Base-by-base conservation (phyloP, 2,888 invertebrate genomes). In the Nomada lathburiana region DNA sequence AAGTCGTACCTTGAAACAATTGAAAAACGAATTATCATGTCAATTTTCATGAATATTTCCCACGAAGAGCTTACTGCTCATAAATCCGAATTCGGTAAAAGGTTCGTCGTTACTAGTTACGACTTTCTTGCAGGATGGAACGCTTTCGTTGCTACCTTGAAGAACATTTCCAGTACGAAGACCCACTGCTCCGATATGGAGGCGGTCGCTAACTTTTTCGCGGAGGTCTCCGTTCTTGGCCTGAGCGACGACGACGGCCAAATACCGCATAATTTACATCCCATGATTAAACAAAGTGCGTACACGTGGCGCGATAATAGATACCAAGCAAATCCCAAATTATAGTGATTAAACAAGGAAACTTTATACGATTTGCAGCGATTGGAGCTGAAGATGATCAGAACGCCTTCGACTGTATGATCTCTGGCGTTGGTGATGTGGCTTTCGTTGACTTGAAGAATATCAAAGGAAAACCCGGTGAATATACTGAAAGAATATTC, bases 401-500 rank as follows among this genome's bases (percentile, higher is more conserved):
- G 16, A 70, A 11, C 36, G 81, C 90, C 1, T 88, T 92, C 47
- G 80, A 95, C 72, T 97, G 97, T 84, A 93, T 98, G 18, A 94
- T 95, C 1, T 95, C 96, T 82, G 96, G 95, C 0, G 94, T 93
- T 47, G 97, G 95, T 5, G 97, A 98, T 89, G 97, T 98, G 0
- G 97, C 97, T 0, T 98, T 98, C 88, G 94, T 98, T 1, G 96
- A 96, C 86, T 95, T 96, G 82, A 94, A 94, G 36, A 95, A 95
- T 1, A 95, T 95, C 62, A 95, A 96, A 77, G 95, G 95, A 89
- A 95, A 96, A 88, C 94, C 95, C 85, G 95, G 96, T 96, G 88
- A 93, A 94, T 90, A 83, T 16, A 59, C 23, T 53, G 20, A 53
- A 50, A 3, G 7, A 65, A 29, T 29, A 9, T 60, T 60, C 18